Base-by-base conservation (phyloP, 2,888 invertebrate genomes). In the Sphaerophoria taeniata region DNA sequence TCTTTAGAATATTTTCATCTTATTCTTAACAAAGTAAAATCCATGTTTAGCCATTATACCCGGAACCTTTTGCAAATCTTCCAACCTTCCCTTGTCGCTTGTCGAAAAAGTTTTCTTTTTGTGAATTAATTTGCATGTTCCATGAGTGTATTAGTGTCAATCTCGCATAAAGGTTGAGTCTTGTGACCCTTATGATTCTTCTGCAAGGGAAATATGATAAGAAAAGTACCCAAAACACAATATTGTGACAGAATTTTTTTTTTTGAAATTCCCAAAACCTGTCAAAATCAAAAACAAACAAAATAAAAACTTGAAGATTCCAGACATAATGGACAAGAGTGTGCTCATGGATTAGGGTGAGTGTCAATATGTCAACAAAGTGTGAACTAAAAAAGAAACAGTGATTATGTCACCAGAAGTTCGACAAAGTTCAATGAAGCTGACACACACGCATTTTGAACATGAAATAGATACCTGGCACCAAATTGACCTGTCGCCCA, bases 381-480 rank as follows among this genome's bases (percentile, higher is more conserved):
- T 65, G 65, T 65, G 49, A 65, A 49, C 63, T 49, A 49, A 49
- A 61, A 70, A 77, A 77, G 53, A 63, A 16, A 69, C 45, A 43
- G 49, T 56, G 36, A 61, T 43, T 55, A 47, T 77, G 72, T 72
- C 71, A 77, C 55, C 49, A 51, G 47, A 34, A 76, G 81, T 71
- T 81, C 43, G 71, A 24, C 31, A 69, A 73, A 82, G 82, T 82
- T 77, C 77, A 82, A 51, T 69, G 73, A 77, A 11, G 47, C 14
- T 39, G 24, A 24, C 24, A 24, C 24, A 24, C 24, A 24, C 24
- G 24, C 24, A 24, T 24, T 24, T 24, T 24, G 24, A 24, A 24
- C 24, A 24, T 24, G 24, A 24, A 24, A 24, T 24, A 24, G 24
- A 24, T 24, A 24, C 24, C 24, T 24, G 24, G 24, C 24, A 24